Evolutionary conservation across 2,113 vertebrate species (phyloP), one percentile per base, ranked within the genome.

Genomic region (Oncorhynchus masou): DNA sequence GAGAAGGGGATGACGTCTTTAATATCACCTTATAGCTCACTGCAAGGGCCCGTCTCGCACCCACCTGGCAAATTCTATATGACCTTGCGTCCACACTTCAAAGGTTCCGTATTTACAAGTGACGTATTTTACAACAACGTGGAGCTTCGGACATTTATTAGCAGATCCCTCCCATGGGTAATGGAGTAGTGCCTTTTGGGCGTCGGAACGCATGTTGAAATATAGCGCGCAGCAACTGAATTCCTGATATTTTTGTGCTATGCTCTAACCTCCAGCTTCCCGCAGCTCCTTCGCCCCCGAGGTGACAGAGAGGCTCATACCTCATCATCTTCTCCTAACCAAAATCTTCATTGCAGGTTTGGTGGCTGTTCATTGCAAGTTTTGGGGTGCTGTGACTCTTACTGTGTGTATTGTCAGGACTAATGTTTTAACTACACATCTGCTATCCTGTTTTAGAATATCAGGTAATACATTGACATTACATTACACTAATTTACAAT

Each of bases 121-220:
- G 88, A 90, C 84, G 79, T 81, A 90, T 79, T 86, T 88, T 81
- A 81, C 85, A 79, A 70, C 73, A 69, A 79, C 81, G 49, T 68
- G 70, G 76, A 62, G 70, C 67, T 57, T 71, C 70, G 77, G 84
- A 74, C 74, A 77, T 82, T 78, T 59, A 68, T 79, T 70, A 24
- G 81, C 74, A 69, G 75, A 76, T 54, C 79, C 57, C 60, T 69
- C 76, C 29, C 54, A 68, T 62, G 72, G 69, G 16, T 70, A 67
- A 54, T 19, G 51, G 77, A 60, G 80, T 74, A 70, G 65, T 49
- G 59, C 39, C 74, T 76, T 68, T 74, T 67, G 87, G 69, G 80
- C 31, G 31, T 39, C 4, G 66, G 75, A 1, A 31, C 79, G 81
- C 76, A 39, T 73, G 19, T 76, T 81, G 66, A 86, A 85, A 82